Conservation (phyloP, 2,113 vertebrate species). For the Acrocephalus kingi region DNA sequence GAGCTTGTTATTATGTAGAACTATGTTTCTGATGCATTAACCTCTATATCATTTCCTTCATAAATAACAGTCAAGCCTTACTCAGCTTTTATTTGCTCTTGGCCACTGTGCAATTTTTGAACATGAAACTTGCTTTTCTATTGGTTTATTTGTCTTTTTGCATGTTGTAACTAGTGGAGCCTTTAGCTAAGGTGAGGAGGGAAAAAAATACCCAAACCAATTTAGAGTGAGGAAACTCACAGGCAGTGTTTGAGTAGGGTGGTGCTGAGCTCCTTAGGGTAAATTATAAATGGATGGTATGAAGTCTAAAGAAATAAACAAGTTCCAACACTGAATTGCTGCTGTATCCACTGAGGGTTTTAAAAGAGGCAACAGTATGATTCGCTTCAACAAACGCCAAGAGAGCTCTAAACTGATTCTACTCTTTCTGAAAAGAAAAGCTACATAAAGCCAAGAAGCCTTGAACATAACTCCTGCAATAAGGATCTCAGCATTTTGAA, state of each 20-base stretch:
- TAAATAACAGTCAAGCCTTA: neutral
- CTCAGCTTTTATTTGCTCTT: neutral
- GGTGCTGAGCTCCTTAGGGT: constrained; percentile 61
- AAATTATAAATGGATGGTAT: constrained; percentile 45
- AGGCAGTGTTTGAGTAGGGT: constrained; percentile 52
- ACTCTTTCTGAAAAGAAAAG: neutral
- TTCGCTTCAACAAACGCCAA: neutral
- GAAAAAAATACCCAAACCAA: neutral
- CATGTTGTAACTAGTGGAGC: constrained; percentile 37
- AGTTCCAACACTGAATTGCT: neutral
- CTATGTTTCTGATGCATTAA: neutral
- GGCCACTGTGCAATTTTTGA: neutral
- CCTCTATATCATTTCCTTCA: neutral
- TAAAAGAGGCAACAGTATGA: constrained; percentile 17
- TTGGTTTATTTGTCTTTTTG: neutral
- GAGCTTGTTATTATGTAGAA: neutral
- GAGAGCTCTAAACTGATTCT: neutral
- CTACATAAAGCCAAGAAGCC: neutral
- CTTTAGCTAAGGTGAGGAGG: neutral
- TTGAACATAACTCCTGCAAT: neutral
- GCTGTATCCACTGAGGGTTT: neutral
- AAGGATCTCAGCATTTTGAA: constrained; percentile 5
- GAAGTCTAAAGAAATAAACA: constrained; percentile 60
- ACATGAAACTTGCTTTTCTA: constrained; percentile 21
- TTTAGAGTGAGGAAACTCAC: constrained; percentile 52